Evolutionary conservation across 1,140 invertebrate species (phyloP), one percentile per base, ranked within the genome.

Genomic region (Temnothorax longispinosus): DNA sequence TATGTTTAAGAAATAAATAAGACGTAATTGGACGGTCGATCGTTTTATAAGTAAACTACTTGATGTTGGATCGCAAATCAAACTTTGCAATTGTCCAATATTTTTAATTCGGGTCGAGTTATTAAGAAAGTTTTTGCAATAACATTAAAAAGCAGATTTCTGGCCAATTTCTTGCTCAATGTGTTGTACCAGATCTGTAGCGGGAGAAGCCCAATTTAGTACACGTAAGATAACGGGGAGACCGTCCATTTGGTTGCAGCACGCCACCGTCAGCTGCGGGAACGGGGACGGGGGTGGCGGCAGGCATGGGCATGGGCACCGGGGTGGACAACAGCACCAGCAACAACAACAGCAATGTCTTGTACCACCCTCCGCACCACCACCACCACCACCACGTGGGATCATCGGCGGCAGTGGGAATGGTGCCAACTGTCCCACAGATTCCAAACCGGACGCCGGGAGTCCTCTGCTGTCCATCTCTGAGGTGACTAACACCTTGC

Each of bases 381-480:
- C 92, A 93, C 89, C 89, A 90, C 67, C 90, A 92, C 75, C 94
- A 93, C 91, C 93, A 86, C 69, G 92, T 94, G 93, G 93, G 86
- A 88, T 94, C 94, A 88, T 94, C 93, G 88, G 92, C 94, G 92
- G 92, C 78, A 60, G 85, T 64, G 88, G 89, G 71, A 90, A 89
- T 95, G 94, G 94, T 91, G 87, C 92, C 95, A 94, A 93, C 93
- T 96, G 96, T 93, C 93, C 91, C 93, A 54, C 95, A 96, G 93
- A 96, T 96, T 94, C 96, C 95, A 96, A 97, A 95, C 95, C 96
- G 95, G 97, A 97, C 96, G 93, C 94, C 94, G 96, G 96, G 95
- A 97, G 97, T 97, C 97, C 97, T 96, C 91, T 98, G 96, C 92
- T 97, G 96, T 97, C 97, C 96, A 97, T 97, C 96, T 97, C 97